These are phyloP conservation scores for Pectinophora gossypiella DNA, from an alignment of 1,140 invertebrate species.

Conservation along the genomic window DNA sequence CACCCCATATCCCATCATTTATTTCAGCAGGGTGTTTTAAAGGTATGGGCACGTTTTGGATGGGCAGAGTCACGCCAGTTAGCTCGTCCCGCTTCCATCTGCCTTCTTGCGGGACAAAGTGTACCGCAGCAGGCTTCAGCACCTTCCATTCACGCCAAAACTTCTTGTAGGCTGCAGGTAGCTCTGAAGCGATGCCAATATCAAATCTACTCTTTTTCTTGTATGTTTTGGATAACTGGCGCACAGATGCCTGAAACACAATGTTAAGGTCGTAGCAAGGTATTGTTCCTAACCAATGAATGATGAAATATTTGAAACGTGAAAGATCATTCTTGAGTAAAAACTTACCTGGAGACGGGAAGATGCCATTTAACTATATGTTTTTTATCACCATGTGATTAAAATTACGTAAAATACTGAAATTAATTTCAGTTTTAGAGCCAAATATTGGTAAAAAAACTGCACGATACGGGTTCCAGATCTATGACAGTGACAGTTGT, in stretches of 20 bases:
- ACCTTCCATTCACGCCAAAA: conserved; percentile 92
- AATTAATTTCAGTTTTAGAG: background rate
- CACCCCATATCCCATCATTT: conserved; percentile 95
- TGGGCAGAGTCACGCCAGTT: conserved; percentile 81
- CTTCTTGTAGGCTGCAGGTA: conserved; percentile 92
- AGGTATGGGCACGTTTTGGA: conserved; percentile 88
- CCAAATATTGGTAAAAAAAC: too few species aligned
- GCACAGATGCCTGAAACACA: conserved; percentile 52
- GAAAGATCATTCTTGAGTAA: conserved; percentile 3
- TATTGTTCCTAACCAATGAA: conserved; percentile 9
- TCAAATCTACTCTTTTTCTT: conserved; percentile 75
- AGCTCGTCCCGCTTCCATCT: conserved; percentile 84
- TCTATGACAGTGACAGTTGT: too few species aligned
- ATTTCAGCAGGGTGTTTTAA: conserved; percentile 87
- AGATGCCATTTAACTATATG: conserved; percentile 53
- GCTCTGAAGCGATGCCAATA: conserved; percentile 77
- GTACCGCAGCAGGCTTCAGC: conserved; percentile 85
- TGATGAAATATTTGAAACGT: conserved; percentile 35
- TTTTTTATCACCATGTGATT: background rate
- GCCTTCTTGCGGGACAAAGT: conserved; percentile 86
- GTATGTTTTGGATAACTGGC: conserved; percentile 57
- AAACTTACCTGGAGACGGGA: conserved; percentile 56
- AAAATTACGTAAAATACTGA: background rate
- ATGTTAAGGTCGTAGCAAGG: conserved; percentile 20
- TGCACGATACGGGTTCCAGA: too few species aligned